Conservation (phyloP, 2,797 vertebrate genomes). For the Dryobates pubescens region DNA sequence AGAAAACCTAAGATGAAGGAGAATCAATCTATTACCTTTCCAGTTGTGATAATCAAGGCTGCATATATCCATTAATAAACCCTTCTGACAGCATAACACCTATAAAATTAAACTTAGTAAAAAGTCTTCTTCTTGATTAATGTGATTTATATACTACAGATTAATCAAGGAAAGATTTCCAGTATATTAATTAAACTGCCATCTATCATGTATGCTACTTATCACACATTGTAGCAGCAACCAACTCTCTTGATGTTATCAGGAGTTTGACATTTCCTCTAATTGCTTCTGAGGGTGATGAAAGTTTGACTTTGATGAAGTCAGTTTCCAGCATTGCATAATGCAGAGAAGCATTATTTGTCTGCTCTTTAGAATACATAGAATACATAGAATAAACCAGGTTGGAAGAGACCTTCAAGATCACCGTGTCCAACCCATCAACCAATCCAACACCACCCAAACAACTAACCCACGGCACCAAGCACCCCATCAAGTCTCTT, state of each 20-base stretch:
- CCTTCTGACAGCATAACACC: neutral
- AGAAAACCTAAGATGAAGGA: neutral
- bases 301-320: constrained; percentile 23
- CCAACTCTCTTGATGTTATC: constrained; percentile 1
- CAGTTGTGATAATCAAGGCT: neutral
- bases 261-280: constrained; percentile 15
- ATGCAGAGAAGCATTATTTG: neutral
- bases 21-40: neutral
- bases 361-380: neutral
- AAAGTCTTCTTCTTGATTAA: constrained; percentile 39
- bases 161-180: constrained; percentile 49
- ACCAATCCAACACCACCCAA: no score
- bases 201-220: constrained; percentile 24
- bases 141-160: neutral
- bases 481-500: no score
- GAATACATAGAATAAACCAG: no score
- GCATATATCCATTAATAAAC: constrained; percentile 5
- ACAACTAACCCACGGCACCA: no score
- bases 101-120: constrained; percentile 29
- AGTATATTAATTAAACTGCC: constrained; percentile 39
- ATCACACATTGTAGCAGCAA: constrained; percentile 13
- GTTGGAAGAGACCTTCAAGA: no score
- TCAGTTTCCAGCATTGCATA: neutral
- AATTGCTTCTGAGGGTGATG: neutral
- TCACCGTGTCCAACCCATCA: no score